Conservation (phyloP, 2,113 vertebrate genomes). For the mouse (Mus musculus) region GRCm39 chr2:166810501-166811000, state of each 20-base stretch:
- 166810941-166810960: constrained; percentile 53
- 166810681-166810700: neutral
- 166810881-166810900: constrained; percentile 55
- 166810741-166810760: neutral
- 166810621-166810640: neutral
- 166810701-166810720: neutral
- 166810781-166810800: neutral
- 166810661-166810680: no score
- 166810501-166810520: no score
- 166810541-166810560: no score
- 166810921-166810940: constrained; percentile 19
- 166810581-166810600: neutral
- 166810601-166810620: constrained; percentile 55
- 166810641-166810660: neutral
- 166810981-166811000: constrained; percentile 38
- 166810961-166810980: constrained; percentile 42
- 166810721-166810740: neutral
- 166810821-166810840: neutral
- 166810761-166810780: constrained; percentile 9
- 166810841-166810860: neutral
- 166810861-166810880: neutral
- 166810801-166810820: constrained; percentile 20
- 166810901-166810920: neutral
- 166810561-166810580: no score
- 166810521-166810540: no score